These are phyloP conservation scores for Clinocottus analis DNA, from an alignment of 2,113 vertebrate species.

Conservation along the genomic window DNA sequence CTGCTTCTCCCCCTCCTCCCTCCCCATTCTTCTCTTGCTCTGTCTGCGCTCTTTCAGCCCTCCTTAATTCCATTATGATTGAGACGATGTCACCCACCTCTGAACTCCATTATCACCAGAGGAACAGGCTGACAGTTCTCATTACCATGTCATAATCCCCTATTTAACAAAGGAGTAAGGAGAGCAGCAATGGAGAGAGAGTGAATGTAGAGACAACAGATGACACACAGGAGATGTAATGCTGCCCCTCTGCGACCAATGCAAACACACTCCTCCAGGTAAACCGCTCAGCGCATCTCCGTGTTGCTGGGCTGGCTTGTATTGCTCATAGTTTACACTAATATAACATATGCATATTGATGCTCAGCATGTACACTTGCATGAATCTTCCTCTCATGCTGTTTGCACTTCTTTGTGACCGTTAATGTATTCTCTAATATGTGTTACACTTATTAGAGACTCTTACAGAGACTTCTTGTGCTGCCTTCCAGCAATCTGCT, in stretches of 20 bases:
- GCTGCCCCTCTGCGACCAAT: slow-evolving; percentile 32
- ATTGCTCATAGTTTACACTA: slow-evolving; percentile 3
- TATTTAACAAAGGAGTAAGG: slow-evolving; percentile 72
- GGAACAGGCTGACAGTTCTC: slow-evolving; percentile 79
- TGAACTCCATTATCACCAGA: slow-evolving; percentile 81
- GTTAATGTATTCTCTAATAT: slow-evolving; percentile 1
- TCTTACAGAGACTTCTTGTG: too few relatives aligned
- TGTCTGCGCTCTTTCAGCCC: slow-evolving; percentile 58
- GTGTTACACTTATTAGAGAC: neutral
- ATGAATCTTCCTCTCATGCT: slow-evolving; percentile 21
- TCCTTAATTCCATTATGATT: slow-evolving; percentile 82
- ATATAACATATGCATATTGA: slow-evolving; percentile 19
- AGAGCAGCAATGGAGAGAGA: slow-evolving; percentile 35
- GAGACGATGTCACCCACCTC: slow-evolving; percentile 79
- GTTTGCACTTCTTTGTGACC: slow-evolving; percentile 6
- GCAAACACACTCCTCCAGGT: slow-evolving; percentile 40
- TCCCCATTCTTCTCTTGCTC: neutral
- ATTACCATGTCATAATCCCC: slow-evolving; percentile 81
- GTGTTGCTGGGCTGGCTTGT: neutral
- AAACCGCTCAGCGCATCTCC: slow-evolving; percentile 26
- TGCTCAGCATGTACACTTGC: slow-evolving; percentile 4
- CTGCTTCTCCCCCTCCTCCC: neutral
- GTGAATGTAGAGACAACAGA: slow-evolving; percentile 55
- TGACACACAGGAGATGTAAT: slow-evolving; percentile 54
- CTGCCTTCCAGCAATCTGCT: neutral